A percentile compares a stretch with the other conserved stretches of the same genome.
Conservation (phyloP, 2,888 invertebrate genomes). For the Diloba caeruleocephala region DNA sequence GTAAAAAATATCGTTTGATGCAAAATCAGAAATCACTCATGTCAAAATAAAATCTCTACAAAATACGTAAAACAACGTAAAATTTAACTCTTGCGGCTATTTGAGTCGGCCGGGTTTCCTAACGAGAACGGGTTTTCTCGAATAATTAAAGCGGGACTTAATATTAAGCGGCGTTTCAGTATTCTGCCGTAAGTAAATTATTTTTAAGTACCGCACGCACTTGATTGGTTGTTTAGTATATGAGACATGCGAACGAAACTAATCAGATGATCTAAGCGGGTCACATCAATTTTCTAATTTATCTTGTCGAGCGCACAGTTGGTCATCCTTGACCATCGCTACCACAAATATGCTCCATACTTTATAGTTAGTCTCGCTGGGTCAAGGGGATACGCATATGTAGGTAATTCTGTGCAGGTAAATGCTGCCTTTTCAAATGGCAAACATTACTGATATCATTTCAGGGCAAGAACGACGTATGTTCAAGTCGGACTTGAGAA, state of each 20-base stretch:
- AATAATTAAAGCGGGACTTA: too few species aligned
- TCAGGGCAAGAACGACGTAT: slow-evolving; percentile 23
- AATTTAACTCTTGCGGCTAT: too few species aligned
- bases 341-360: neutral
- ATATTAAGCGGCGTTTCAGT: too few species aligned
- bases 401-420: neutral
- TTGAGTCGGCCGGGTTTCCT: too few species aligned
- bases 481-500: too few species aligned
- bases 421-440: neutral
- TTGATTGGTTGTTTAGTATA: slow-evolving; percentile 8
- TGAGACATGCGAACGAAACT: slow-evolving; percentile 10
- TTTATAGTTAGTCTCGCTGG: slow-evolving; percentile 2
- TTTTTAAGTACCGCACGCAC: too few species aligned
- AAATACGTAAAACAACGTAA: too few species aligned
- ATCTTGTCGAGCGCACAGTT: slow-evolving; percentile 11
- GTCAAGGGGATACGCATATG: slow-evolving; percentile 33
- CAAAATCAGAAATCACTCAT: too few species aligned
- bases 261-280: slow-evolving; percentile 42
- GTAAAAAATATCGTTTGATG: too few species aligned
- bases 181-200: too few species aligned
- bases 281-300: slow-evolving; percentile 31
- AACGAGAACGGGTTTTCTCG: too few species aligned
- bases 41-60: too few species aligned
- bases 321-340: slow-evolving; percentile 38
- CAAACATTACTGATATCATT: slow-evolving; percentile 8